Base-by-base conservation (phyloP, 1,140 invertebrate species). In the Drosophila santomea region DNA sequence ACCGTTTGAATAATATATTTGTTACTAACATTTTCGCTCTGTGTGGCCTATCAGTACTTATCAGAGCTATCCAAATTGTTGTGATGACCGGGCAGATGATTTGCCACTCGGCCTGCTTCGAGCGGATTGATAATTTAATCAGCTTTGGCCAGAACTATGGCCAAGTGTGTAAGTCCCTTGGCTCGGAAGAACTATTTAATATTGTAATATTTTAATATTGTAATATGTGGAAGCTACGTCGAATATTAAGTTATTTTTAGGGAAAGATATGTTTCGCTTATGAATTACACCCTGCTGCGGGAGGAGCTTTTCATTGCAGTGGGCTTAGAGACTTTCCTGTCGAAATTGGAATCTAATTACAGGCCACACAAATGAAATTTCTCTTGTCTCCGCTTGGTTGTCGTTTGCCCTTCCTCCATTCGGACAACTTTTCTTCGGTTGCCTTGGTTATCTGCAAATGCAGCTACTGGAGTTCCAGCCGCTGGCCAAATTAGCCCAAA, bases 301-400 rank as follows among this genome's bases (percentile, higher is more conserved):
- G 2, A 7, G 3, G 11, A 10, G 4, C 43, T 12, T 10, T 44
- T 45, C 4, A 4, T 20, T 17, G 17, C 28, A 28, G 64, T 50
- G 66, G 43, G 52, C 20, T 23, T 20, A 17, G 25, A 14, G 41
- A 20, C 32, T 38, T 52, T 56, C 36, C 59, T 36, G 45, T 48
- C 43, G 44, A 81, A 80, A 80, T 78, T 62, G 57, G 52, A 88
- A 89, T 79, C 84, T 89, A 88, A 89, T 89, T 88, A 88, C 75
- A 63, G 62, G 56, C 72, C 67, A 67, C 71, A 83, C 79, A 57
- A 83, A 79, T 72, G 79, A 50, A 79, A 75, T 79, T 61, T 45
- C 36, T 47, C 28, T 39, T 25, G 28, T 62, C 52, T 38, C 54
- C 51, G 41, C 28, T 59, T 23, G 47, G 44, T 17, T 50, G 2